Conservation (phyloP, 1,140 invertebrate genomes). For the Neocloeon triangulifer region DNA sequence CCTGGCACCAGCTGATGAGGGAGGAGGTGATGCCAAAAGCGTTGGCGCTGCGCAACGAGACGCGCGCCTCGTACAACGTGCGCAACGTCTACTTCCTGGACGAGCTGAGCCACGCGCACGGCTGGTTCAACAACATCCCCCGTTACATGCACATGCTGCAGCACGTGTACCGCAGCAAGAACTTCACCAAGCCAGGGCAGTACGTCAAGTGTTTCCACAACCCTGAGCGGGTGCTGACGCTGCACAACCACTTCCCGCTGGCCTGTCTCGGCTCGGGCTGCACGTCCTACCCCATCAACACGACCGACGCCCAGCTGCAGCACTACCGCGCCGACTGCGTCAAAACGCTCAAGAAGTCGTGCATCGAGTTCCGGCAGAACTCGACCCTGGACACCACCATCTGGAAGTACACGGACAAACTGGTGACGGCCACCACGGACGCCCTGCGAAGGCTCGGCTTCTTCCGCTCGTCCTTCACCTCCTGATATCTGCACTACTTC, state of each 20-base stretch:
- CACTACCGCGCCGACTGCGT: constrained; percentile 87
- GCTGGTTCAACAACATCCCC: constrained; percentile 61
- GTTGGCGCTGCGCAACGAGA: constrained; percentile 39
- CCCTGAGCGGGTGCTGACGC: constrained; percentile 61
- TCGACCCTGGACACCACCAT: constrained; percentile 67
- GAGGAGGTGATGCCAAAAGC: constrained; percentile 41
- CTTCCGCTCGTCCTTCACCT: constrained; percentile 26
- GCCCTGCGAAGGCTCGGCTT: constrained; percentile 50
- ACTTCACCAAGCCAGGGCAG: constrained; percentile 81
- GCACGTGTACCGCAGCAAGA: constrained; percentile 71
- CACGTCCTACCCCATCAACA: constrained; percentile 66
- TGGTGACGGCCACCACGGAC: constrained; percentile 40
- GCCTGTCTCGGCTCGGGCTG: constrained; percentile 67
- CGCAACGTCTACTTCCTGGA: constrained; percentile 89
- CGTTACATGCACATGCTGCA: constrained; percentile 85
- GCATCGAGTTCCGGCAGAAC: constrained; percentile 58
- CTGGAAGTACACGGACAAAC: constrained; percentile 61
- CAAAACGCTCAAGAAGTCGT: constrained; percentile 64
- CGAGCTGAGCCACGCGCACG: constrained; percentile 59
- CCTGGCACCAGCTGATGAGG: constrained; percentile 68
- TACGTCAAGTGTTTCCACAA: constrained; percentile 91
- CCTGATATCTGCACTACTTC: too few species aligned
- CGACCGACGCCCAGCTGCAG: constrained; percentile 65
- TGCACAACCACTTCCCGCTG: constrained; percentile 84
- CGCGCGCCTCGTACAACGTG: constrained; percentile 68